Percentiles rank a stretch among this genome's conserved stretches.
phyloP scores from a whole-genome alignment of 2,113 vertebrate genomes.

The Tupaia chinensis region DNA sequence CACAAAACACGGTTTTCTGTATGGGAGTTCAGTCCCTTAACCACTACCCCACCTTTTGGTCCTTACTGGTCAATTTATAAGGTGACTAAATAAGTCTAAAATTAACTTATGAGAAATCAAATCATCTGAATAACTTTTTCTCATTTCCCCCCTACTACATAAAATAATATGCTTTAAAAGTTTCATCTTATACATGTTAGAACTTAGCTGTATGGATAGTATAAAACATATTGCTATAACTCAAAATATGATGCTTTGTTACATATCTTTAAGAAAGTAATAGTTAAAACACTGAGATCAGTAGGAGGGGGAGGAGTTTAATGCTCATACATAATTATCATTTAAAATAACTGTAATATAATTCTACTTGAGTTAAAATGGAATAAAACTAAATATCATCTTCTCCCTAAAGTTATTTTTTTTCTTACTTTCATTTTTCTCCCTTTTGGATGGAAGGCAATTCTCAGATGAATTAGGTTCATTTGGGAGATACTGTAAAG shows the following conservation, averaged over 20 bases:
- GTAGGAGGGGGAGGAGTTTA: neutral
- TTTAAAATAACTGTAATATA: neutral
- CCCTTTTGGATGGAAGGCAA: neutral
- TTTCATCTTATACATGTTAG: neutral
- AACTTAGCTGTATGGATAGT: neutral
- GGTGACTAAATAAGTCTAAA: neutral
- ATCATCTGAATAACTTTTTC: neutral
- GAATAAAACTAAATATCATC: conserved; percentile 8
- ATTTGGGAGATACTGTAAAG: neutral
- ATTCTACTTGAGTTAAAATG: neutral
- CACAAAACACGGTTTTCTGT: no score
- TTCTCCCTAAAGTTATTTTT: neutral
- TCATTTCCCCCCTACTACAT: neutral
- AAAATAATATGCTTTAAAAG: neutral
- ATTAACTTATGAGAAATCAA: conserved; percentile 41
- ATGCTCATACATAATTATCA: neutral
- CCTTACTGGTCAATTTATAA: conserved; percentile 19
- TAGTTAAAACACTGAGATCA: neutral
- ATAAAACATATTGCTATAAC: neutral
- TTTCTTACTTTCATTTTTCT: neutral
- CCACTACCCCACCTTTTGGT: no score
- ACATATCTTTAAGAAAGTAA: neutral
- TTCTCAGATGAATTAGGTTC: neutral
- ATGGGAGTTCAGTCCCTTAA: no score
- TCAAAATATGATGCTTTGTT: neutral